Base-by-base conservation (phyloP, 92 coral and sea anemone genomes). In the Phenganax stokvisi region DNA sequence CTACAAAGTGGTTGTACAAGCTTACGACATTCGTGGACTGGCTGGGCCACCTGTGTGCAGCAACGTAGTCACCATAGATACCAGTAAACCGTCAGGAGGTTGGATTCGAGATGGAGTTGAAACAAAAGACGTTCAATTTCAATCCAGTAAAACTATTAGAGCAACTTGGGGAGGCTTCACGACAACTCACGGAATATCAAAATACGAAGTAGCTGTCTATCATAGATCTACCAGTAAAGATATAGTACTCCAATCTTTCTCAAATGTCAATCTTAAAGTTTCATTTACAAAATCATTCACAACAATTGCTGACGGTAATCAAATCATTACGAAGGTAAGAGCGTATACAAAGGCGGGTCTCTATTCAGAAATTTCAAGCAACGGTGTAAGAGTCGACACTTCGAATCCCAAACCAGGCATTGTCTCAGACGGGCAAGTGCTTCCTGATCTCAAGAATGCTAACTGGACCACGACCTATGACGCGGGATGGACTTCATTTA, bases 131-230 rank as follows among this genome's bases (percentile, higher is more conserved):
- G 84, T 89, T 28, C 90, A 84, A 84, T 96, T 85, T 87, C 99
- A 96, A 80, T 80, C 91, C 57, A 81, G 87, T 70, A 92, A 87
- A 68, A 57, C 80, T 13, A 81, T 96, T 11, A 79, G 89, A 59
- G 99, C 92, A 51, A 89, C 89, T 83, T 96, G 97, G 99, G 99
- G 99, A 30, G 99, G 99, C 12, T 88, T 96, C n/a, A 80, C 80
- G 27, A 86, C 90, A 31, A 84, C 85, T 51, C 81, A 92, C 57
- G 99, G 99, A 20, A 89, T 91, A 37, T 87, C 77, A 55, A 90
- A 86, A 79, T 96, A 92, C 75, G 86, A 87, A 60, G 91, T 97
- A 90, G 91, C 92, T 44, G 97, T 96, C n/a, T 64, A 81, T 17
- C 81, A 86, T 16, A 82, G 80, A 63, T 77, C 51, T 2, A 80